A percentile compares a stretch with the other conserved stretches of the same genome.
Conservation (phyloP, 2,888 invertebrate species). For the Thecocarcelia acutangulata region DNA sequence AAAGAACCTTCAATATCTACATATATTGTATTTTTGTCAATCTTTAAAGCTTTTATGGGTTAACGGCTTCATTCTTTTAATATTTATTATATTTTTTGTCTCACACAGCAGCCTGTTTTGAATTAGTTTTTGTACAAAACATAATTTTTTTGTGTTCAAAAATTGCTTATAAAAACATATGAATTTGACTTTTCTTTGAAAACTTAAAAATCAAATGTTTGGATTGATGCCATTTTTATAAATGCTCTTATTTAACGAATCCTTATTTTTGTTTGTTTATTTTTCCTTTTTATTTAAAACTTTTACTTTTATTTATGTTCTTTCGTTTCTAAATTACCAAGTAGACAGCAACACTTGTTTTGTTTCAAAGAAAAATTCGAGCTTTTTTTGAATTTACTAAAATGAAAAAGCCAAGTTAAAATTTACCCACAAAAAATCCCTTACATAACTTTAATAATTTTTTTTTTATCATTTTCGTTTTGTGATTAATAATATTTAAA, state of each 20-base stretch:
- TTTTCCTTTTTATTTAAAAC: slow-evolving; percentile 4
- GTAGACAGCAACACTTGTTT: slow-evolving; percentile 49
- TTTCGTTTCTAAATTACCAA: slow-evolving; percentile 13
- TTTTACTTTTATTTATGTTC: slow-evolving; percentile 1
- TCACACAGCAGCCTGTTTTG: slow-evolving; percentile 19
- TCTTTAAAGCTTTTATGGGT: slow-evolving; percentile 21
- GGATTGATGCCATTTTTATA: slow-evolving; percentile 75
- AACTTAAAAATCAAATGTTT: slow-evolving; percentile 60
- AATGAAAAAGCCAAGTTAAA: slow-evolving; percentile 70
- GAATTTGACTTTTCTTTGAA: neutral
- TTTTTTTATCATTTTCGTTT: slow-evolving; percentile 30
- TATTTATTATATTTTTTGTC: neutral
- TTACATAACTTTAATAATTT: slow-evolving; percentile 63
- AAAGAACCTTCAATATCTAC: slow-evolving; percentile 35
- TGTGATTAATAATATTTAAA: slow-evolving; percentile 65
- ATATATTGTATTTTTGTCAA: slow-evolving; percentile 58
- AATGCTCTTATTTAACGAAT: slow-evolving; percentile 63
- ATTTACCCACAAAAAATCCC: slow-evolving; percentile 63
- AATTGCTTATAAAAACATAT: slow-evolving; percentile 3
- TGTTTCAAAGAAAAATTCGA: slow-evolving; percentile 54
- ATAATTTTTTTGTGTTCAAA: neutral
- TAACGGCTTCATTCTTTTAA: neutral
- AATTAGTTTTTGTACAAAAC: slow-evolving; percentile 22
- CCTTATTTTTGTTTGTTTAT: too few species aligned
- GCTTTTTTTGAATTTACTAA: slow-evolving; percentile 69